These are phyloP conservation scores for Leptodactylus fallax DNA, from an alignment of 2,797 vertebrate genomes.

Conservation along the genomic window DNA sequence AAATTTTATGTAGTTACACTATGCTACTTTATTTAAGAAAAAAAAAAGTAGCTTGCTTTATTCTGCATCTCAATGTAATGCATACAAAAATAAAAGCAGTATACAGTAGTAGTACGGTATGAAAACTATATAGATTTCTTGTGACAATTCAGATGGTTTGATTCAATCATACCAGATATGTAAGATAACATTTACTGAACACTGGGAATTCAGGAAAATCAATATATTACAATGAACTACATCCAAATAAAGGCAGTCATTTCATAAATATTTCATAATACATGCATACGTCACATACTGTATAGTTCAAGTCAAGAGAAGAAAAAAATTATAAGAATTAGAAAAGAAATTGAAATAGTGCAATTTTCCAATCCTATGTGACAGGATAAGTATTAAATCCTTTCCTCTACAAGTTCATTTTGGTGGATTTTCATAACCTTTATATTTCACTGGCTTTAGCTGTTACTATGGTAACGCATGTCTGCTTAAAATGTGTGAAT, in stretches of 20 bases:
- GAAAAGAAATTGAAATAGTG: neutral
- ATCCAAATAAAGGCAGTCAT: neutral
- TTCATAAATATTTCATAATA: neutral
- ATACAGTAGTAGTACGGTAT: neutral
- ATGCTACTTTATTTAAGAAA: neutral
- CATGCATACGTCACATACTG: neutral
- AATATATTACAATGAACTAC: neutral
- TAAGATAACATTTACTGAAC: neutral
- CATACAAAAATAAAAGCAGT: neutral
- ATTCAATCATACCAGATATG: neutral
- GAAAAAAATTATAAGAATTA: neutral
- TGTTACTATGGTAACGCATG: conserved; percentile 41
- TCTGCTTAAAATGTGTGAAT: conserved; percentile 30
- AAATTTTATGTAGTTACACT: neutral
- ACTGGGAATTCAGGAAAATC: neutral
- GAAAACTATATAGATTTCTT: neutral
- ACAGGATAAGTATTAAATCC: conserved; percentile 21
- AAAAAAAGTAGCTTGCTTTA: neutral
- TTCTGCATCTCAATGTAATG: neutral
- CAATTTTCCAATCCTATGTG: conserved; percentile 33
- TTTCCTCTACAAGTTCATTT: conserved; percentile 13
- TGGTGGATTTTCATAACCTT: conserved; percentile 15
- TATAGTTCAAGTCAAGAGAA: neutral
- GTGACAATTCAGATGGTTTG: neutral
- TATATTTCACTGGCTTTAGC: conserved; percentile 23